Evolutionary conservation across 2,113 vertebrate species (phyloP), one percentile per base, ranked within the genome.

Genomic region (Bungarus multicinctus): DNA sequence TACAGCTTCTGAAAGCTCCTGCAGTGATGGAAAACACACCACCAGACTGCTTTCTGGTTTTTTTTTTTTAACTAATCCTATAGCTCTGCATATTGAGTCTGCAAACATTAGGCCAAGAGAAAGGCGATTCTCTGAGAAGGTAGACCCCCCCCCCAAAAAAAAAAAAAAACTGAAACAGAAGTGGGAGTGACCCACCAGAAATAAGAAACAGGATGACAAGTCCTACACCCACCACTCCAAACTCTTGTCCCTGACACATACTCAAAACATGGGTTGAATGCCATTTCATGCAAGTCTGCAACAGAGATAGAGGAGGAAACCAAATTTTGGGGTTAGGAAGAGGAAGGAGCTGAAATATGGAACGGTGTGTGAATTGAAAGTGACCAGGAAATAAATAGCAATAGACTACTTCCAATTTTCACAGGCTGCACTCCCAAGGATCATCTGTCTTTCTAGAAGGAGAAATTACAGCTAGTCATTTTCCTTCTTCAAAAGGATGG

Each of bases 381-480:
- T 85, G 74, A 93, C 45, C 74, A 69, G 85, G 93, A 90, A 96
- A 96, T 92, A 96, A 96, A 94, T 16, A 96, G 87, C 39, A 94
- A 85, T 43, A 91, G 86, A 92, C 23, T 18, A 7, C 25, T 91
- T 94, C 90, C 81, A 91, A 94, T 94, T 95, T 93, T 90, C 94
- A 88, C 89, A 95, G 92, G 53, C 88, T 85, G 55, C 81, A 1
- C 0, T 89, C 52, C 92, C 27, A 0, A 0, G 58, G 60, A 87
- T 91, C 94, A 94, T 92, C 94, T 93, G 94, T 93, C 92, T 96
- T 96, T 74, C 89, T 88, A 91, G 94, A 95, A 94, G 94, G 85
- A 95, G 52, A 96, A 94, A 95, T 91, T 88, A 88, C 43, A 94
- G 34, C 45, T 60, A 90, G 85, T n/a, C 53, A 47, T 95, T 95